phyloP scores from a whole-genome alignment of 2,888 invertebrate species.

The Xylocampa areola region DNA sequence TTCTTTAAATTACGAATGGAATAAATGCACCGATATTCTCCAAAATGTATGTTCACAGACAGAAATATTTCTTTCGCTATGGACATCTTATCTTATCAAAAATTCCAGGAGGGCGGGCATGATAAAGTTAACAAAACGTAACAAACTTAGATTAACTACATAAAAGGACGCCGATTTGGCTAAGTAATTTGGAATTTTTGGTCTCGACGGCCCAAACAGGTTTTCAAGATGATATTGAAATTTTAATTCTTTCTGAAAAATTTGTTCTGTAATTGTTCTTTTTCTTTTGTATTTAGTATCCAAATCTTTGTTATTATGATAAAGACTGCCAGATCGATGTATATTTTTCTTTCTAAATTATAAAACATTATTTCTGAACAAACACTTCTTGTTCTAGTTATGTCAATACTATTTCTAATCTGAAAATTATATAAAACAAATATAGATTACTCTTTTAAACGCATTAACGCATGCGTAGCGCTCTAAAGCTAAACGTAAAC shows the following conservation, averaged over 20 bases:
- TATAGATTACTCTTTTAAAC: too few species aligned
- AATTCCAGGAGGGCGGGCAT: slow-evolving; percentile 61
- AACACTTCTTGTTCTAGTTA: too few species aligned
- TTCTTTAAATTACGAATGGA: too few species aligned
- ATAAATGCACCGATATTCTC: too few species aligned
- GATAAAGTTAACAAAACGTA: slow-evolving; percentile 65
- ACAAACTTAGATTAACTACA: slow-evolving; percentile 68
- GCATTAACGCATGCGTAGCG: too few species aligned
- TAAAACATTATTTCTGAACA: neutral
- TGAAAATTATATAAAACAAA: too few species aligned
- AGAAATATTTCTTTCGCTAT: slow-evolving; percentile 1
- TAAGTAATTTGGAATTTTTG: slow-evolving; percentile 41
- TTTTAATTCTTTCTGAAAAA: slow-evolving; percentile 34
- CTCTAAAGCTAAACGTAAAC: too few species aligned
- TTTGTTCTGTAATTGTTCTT: slow-evolving; percentile 44
- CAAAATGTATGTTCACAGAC: slow-evolving; percentile 12
- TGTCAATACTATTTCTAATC: too few species aligned
- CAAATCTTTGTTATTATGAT: neutral
- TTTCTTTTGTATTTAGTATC: slow-evolving; percentile 28
- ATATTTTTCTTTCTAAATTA: neutral
- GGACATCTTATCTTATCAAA: slow-evolving; percentile 45
- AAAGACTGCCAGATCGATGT: neutral
- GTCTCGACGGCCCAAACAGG: slow-evolving; percentile 22
- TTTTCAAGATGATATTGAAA: slow-evolving; percentile 38
- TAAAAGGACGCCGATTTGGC: slow-evolving; percentile 45